These are phyloP conservation scores for Drosophila putrida DNA, from an alignment of 2,888 invertebrate species.

Conservation along the genomic window DNA sequence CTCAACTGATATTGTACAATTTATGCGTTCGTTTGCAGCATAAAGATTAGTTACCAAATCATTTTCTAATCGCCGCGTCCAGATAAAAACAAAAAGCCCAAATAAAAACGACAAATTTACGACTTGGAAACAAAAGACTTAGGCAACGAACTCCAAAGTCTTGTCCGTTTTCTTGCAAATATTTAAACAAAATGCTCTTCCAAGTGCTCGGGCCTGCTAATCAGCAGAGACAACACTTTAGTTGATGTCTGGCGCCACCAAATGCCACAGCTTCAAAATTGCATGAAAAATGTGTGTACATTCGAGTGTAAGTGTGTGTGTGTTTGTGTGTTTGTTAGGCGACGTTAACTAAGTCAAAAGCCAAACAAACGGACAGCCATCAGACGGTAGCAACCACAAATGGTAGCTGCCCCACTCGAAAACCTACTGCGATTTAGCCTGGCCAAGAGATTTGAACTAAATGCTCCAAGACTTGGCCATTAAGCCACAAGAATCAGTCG, in stretches of 20 bases:
- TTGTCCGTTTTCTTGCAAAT: slow-evolving; percentile 32
- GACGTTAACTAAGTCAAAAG: slow-evolving; percentile 75
- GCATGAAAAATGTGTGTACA: slow-evolving; percentile 64
- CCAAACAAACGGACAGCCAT: slow-evolving; percentile 80
- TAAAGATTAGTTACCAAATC: slow-evolving; percentile 78
- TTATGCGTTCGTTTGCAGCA: slow-evolving; percentile 75
- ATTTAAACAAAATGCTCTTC: slow-evolving; percentile 48
- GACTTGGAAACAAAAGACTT: slow-evolving; percentile 66
- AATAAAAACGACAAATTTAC: slow-evolving; percentile 73
- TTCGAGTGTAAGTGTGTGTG: slow-evolving; percentile 9
- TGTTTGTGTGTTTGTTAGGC: slow-evolving; percentile 29
- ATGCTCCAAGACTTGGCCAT: slow-evolving; percentile 49
- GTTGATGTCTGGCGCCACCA: slow-evolving; percentile 66
- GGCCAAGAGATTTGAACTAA: slow-evolving; percentile 44
- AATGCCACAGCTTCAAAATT: slow-evolving; percentile 68
- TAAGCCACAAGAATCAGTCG: slow-evolving; percentile 32
- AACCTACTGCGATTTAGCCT: slow-evolving; percentile 50
- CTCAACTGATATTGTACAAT: slow-evolving; percentile 48
- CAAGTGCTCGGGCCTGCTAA: slow-evolving; percentile 56
- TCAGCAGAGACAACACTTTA: slow-evolving; percentile 74
- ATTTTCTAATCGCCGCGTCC: slow-evolving; percentile 74
- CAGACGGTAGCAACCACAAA: slow-evolving; percentile 74
- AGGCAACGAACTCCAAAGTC: slow-evolving; percentile 61
- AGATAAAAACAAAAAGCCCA: slow-evolving; percentile 73
- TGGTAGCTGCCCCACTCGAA: slow-evolving; percentile 53